These are phyloP conservation scores for Chironomus tepperi DNA, from an alignment of 1,140 invertebrate species.

Conservation along the genomic window DNA sequence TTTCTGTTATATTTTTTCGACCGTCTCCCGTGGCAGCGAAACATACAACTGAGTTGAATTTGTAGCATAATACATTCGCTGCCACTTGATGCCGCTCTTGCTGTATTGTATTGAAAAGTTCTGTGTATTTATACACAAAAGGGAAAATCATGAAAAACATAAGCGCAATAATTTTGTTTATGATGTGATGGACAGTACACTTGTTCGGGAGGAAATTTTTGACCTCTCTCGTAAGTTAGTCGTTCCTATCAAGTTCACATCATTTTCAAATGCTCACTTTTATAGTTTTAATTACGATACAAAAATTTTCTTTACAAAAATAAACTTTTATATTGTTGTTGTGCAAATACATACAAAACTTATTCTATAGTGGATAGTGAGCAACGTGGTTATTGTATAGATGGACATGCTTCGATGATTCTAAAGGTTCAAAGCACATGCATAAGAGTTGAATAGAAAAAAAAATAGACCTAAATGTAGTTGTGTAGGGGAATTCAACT, in stretches of 20 bases:
- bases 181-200: neutral
- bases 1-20: neutral
- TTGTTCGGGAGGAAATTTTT: neutral
- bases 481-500: neutral
- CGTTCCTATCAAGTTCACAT: neutral
- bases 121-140: neutral
- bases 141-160: conserved; percentile 8
- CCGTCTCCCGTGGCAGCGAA: conserved; percentile 19
- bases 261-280: neutral
- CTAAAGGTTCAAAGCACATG: neutral
- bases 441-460: neutral
- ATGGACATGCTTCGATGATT: conserved; percentile 12
- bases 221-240: neutral
- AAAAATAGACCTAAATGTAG: neutral
- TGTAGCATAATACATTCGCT: neutral
- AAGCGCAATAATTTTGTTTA: neutral
- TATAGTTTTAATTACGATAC: neutral
- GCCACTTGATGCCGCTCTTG: neutral
- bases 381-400: conserved; percentile 12
- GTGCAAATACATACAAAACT: no score
- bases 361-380: neutral
- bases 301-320: neutral
- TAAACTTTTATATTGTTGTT: neutral
- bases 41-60: conserved; percentile 6
- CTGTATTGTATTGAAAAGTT: neutral